phyloP scores from a whole-genome alignment of 1,140 invertebrate species.

The Brachionus koreanus region DNA sequence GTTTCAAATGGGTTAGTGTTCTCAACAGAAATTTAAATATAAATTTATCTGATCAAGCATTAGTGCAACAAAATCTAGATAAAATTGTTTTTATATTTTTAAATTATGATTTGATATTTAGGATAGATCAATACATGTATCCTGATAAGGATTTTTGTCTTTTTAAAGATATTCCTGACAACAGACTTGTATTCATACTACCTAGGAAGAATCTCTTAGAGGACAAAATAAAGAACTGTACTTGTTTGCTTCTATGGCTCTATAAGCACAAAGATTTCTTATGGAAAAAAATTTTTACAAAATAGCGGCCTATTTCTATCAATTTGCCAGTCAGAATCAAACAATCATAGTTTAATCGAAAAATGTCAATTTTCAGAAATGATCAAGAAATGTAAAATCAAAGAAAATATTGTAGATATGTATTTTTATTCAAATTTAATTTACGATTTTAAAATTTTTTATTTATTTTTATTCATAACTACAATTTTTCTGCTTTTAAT shows the following conservation, averaged over 20 bases:
- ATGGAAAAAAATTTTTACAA: background rate
- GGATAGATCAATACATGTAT: background rate
- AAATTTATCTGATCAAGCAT: background rate
- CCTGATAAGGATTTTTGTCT: background rate
- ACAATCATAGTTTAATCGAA: background rate
- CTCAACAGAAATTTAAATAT: background rate
- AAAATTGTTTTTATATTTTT: background rate
- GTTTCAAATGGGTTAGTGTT: background rate
- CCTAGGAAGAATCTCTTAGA: background rate
- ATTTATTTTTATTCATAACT: background rate
- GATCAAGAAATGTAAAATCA: background rate
- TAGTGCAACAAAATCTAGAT: background rate
- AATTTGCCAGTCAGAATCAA: background rate
- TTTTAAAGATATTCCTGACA: background rate
- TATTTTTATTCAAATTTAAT: background rate
- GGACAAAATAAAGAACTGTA: background rate
- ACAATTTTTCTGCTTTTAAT: background rate
- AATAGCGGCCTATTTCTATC: background rate
- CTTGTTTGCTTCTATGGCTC: background rate
- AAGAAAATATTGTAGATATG: background rate
- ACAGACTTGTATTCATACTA: background rate
- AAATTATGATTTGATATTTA: background rate
- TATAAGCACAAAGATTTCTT: background rate
- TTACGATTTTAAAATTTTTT: background rate
- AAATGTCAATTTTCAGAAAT: background rate